Conservation (phyloP, 2,888 invertebrate species). For the Yponomeuta evonymella region DNA sequence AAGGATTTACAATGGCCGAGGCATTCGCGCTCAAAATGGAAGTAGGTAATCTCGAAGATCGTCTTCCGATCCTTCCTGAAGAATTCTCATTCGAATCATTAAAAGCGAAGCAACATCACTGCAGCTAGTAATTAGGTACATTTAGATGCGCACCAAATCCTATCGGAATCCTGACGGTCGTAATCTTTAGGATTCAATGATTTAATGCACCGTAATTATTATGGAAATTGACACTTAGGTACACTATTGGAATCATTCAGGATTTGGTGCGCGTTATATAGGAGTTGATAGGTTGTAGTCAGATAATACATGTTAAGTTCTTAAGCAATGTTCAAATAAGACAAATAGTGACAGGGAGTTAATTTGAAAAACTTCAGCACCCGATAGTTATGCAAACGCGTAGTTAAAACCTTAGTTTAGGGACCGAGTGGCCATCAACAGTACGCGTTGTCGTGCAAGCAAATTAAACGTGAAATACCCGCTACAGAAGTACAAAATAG, state of each 20-base stretch:
- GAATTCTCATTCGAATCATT: no score
- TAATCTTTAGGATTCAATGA: no score
- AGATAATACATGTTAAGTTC: not conserved
- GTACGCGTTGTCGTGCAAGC: slow-evolving; percentile 1
- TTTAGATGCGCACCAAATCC: no score
- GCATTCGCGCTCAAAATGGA: not conserved
- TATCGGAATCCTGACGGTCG: no score
- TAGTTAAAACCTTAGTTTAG: not conserved
- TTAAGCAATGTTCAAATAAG: not conserved
- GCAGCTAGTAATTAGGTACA: no score
- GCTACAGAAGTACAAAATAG: not conserved
- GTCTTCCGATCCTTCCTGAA: no score
- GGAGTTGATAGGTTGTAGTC: not conserved
- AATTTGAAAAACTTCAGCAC: not conserved
- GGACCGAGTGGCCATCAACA: not conserved
- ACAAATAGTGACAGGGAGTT: not conserved
- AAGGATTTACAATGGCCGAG: not conserved
- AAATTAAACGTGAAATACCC: not conserved
- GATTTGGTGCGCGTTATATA: no score
- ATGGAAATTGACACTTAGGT: no score
- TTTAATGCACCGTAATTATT: no score
- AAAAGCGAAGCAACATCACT: no score
- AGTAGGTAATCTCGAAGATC: not conserved
- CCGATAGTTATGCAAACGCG: not conserved
- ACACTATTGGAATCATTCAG: no score